Conservation (phyloP, 2,113 vertebrate genomes). For the Cavia porcellus region DNA sequence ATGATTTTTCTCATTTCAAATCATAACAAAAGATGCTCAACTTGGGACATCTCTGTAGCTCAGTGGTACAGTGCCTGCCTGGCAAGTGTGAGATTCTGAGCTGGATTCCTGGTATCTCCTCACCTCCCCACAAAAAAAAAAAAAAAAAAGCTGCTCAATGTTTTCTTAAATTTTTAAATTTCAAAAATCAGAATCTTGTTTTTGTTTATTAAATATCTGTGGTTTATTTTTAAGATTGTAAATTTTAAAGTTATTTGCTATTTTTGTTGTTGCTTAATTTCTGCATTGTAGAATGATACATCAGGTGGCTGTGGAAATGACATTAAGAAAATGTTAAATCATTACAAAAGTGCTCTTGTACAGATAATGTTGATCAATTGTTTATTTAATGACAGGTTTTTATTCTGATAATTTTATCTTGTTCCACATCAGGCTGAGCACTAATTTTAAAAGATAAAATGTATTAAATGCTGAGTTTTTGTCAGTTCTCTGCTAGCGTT, state of each 20-base stretch:
- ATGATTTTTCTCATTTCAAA: constrained; percentile 6
- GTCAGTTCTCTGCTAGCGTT: neutral
- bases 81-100: too few species aligned
- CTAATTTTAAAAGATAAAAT: neutral
- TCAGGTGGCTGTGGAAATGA: neutral
- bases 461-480: neutral
- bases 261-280: neutral
- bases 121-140: too few species aligned
- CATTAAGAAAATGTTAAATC: neutral
- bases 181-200: neutral
- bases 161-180: neutral
- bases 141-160: neutral
- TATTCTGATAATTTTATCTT: neutral
- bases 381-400: neutral
- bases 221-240: neutral
- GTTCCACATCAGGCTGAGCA: neutral
- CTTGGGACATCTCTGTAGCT: too few species aligned
- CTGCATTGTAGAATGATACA: neutral
- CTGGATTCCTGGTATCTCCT: too few species aligned
- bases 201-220: neutral
- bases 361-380: neutral
- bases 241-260: neutral
- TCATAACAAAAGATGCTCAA: neutral
- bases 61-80: too few species aligned
- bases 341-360: neutral